These are phyloP conservation scores for Celastrina argiolus DNA, from an alignment of 2,888 invertebrate species.

Conservation along the genomic window DNA sequence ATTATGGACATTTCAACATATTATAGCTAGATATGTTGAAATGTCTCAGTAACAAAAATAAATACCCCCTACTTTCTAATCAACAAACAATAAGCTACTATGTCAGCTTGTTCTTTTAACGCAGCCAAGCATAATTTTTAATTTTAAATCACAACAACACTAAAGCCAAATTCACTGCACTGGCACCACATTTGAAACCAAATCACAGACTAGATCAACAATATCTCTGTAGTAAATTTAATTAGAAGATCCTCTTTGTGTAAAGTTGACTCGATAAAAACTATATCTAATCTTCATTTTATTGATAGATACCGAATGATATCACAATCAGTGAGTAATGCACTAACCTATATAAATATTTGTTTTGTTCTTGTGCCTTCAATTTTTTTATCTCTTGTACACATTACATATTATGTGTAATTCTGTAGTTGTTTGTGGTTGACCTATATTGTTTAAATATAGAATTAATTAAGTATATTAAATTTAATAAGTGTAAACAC, in stretches of 20 bases:
- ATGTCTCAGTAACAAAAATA: not conserved
- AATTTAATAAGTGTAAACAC: too few species aligned
- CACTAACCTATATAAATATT: constrained; percentile 8
- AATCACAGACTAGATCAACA: constrained; percentile 3
- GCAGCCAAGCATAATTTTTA: constrained; percentile 4
- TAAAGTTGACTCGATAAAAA: not conserved
- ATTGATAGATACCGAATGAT: constrained; percentile 10
- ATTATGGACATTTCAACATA: too few species aligned
- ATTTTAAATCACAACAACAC: not conserved
- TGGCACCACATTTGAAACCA: not conserved
- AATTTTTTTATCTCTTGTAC: not conserved
- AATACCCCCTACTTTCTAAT: not conserved
- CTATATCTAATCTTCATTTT: not conserved
- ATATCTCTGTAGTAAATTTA: not conserved
- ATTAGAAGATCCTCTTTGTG: not conserved
- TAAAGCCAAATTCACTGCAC: not conserved
- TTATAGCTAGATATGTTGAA: too few species aligned
- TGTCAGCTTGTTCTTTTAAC: not conserved
- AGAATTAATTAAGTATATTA: too few species aligned
- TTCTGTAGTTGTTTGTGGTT: too few species aligned
- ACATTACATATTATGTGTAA: too few species aligned
- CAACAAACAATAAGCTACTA: not conserved
- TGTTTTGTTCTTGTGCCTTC: not conserved
- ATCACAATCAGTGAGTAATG: not conserved
- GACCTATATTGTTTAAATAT: too few species aligned